Base-by-base conservation (phyloP, 1,140 invertebrate genomes). In the Drosophila bipectinata region DNA sequence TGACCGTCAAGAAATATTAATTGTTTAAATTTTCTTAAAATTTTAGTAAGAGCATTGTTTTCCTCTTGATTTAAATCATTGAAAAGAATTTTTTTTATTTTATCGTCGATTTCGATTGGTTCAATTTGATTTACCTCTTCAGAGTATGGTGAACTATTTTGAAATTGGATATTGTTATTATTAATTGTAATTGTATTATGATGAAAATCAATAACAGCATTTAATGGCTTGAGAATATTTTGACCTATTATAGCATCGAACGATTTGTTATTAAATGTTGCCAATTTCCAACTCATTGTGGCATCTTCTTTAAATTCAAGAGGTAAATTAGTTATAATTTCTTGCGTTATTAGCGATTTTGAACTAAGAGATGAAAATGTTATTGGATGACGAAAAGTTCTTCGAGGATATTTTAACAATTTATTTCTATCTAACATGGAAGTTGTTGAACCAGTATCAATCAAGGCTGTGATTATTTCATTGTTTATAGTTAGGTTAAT, bases 101-200 rank as follows among this genome's bases (percentile, higher is more conserved):
- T 67, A 67, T 67, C 39, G 24, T 58, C 55, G 47, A 67, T 41
- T 53, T 67, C 14, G 21, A 54, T 67, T 67, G 64, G 26, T 59
- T 60, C 64, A 48, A 68, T 59, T 67, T 67, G 63, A 26, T 67
- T 53, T 59, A 67, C 49, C 63, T 67, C 49, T 15, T 67, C 39
- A 59, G 63, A 67, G 64, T 67, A 67, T 39, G 49, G 55, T 59
- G 49, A 67, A 59, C 49, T 41, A 54, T 67, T 59, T 59, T 53
- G 55, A 59, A 67, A 59, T 67, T 59, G 49, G 12, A 67, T 59
- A 67, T 3, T 59, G 15, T 67, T 67, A 59, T 67, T 67, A 67
- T 67, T 67, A 15, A 67, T 67, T 67, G 63, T 67, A 53, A 59
- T 59, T 67, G 1, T 59, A 26, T 26, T 26, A 4, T 26, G 26